Evolutionary conservation across 2,113 vertebrate genomes (phyloP).

Genomic region (Turdus rufiventris): DNA sequence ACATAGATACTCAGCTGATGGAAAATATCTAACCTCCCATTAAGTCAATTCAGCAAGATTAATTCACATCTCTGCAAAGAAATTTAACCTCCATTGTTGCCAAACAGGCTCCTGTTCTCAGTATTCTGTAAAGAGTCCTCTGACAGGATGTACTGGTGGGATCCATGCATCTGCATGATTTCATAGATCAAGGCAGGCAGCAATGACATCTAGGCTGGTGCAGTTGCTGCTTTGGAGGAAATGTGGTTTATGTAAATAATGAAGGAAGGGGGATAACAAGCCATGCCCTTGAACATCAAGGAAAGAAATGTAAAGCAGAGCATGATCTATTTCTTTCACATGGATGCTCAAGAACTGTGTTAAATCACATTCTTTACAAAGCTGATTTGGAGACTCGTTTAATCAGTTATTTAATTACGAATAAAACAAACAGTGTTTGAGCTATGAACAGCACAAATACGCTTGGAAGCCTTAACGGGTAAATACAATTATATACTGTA

Average conservation of each 20-base stretch:
- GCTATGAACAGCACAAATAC: not conserved
- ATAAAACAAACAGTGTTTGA: slow-evolving; percentile 27
- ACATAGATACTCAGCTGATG: not conserved
- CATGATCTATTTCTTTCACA: not conserved
- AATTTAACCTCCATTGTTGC: not conserved
- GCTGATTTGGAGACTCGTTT: slow-evolving; percentile 33
- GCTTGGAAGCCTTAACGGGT: slow-evolving; percentile 26
- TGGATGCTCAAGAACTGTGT: not conserved
- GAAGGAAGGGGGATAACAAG: not conserved
- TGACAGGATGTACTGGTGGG: not conserved
- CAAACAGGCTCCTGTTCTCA: not conserved
- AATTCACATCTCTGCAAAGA: not conserved
- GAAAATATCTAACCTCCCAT: not conserved
- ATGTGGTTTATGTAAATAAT: not conserved
- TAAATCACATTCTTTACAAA: slow-evolving; percentile 23
- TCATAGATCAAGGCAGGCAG: not conserved
- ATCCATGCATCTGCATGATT: not conserved
- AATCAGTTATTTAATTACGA: slow-evolving; percentile 65
- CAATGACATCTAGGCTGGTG: not conserved
- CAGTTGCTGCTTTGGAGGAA: not conserved
- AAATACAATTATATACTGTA: slow-evolving; percentile 62
- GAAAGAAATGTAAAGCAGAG: not conserved
- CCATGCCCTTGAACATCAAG: not conserved
- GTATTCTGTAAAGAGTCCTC: not conserved
- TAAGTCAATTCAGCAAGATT: not conserved